Evolutionary conservation across 1,140 invertebrate species (phyloP), one percentile per base, ranked within the genome.

Genomic region (Drosophila repletoides): DNA sequence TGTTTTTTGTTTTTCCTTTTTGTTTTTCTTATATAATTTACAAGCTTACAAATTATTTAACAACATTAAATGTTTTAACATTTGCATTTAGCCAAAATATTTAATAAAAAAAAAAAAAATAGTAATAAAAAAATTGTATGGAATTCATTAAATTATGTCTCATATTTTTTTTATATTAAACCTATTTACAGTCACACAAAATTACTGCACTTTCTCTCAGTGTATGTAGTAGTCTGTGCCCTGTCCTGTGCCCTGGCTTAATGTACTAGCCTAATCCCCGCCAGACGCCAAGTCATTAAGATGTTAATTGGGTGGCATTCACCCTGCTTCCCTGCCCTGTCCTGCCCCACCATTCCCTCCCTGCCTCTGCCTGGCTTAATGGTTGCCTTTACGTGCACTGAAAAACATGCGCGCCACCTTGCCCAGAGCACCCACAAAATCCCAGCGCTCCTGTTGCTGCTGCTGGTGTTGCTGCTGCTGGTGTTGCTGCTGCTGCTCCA

Each of bases 41-140:
- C 76, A 88, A 65, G 63, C 86, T 88, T 88, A 88, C 70, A 65
- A 79, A 88, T 68, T 86, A 88, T 88, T 88, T 86, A 88, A 88
- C 86, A 88, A 88, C 86, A 88, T 88, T 88, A 48, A 88, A 88
- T 88, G 86, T 81, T 86, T 87, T 76, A 87, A 77, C 76, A 59
- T 76, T 68, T 67, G 28, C 21, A 45, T 46, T 63, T 31, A 40
- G 36, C 40, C 46, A 53, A 66, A 43, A 33, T 43, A 43, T 28
- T 59, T 46, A 21, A 48, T 59, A 22, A 28, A 31, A 15, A 46
- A 38, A 14, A 59, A 59, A 36, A n/a, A 59, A 26, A 40, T 40
- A 40, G 22, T 14, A 10, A 34, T 15, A 2, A 34, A 34, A 60
- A 68, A 46, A 58, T 26, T 43, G 19, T 41, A 31, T 21, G 7